Evolutionary conservation across 92 coral and sea anemone genomes (phyloP).

Genomic region (Muricea muricata): DNA sequence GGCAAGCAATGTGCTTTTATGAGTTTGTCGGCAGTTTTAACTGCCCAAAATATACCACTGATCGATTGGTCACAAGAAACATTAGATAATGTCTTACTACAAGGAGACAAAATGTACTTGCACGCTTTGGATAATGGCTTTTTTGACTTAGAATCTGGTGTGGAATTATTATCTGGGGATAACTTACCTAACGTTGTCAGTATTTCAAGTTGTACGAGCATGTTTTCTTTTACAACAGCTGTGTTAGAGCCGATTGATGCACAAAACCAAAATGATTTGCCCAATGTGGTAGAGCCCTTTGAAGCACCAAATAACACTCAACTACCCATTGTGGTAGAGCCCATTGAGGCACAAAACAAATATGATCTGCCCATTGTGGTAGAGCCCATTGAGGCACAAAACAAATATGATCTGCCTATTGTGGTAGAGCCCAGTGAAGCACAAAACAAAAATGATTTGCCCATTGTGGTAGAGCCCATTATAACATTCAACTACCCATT

Average conservation of each 20-base stretch:
- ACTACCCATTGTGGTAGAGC: not conserved
- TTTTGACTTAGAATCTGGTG: too few relatives aligned
- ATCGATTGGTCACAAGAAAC: too few relatives aligned
- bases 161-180: too few relatives aligned
- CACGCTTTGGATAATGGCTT: too few relatives aligned
- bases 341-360: not conserved
- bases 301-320: not conserved
- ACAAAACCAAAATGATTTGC: not conserved
- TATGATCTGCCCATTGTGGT: not conserved
- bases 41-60: too few relatives aligned
- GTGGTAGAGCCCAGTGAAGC: not conserved
- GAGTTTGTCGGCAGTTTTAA: too few relatives aligned
- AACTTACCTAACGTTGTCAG: too few relatives aligned
- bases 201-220: too few relatives aligned
- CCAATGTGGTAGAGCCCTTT: not conserved
- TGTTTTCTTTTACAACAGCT: too few relatives aligned
- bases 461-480: not conserved
- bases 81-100: too few relatives aligned
- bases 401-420: not conserved
- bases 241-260: slow-evolving; percentile 1
- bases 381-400: not conserved
- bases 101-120: too few relatives aligned
- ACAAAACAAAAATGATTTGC: not conserved
- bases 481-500: not conserved
- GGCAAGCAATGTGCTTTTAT: too few relatives aligned